Base-by-base conservation (phyloP, 2,113 vertebrate species). In the Dendrocopos noguchii region DNA sequence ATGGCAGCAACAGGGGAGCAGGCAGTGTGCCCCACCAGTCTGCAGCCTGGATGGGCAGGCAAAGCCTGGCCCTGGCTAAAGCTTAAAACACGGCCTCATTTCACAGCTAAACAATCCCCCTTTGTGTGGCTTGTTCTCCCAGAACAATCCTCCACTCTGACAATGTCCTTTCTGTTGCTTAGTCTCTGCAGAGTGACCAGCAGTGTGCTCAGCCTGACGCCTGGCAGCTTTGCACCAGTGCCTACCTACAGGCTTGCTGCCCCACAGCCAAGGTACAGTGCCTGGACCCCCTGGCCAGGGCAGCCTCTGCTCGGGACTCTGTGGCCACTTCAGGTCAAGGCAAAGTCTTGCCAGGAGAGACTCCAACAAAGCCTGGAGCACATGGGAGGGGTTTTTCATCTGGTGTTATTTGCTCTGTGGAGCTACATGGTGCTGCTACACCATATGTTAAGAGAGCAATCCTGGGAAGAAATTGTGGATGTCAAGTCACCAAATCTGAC, bases 81-180 rank as follows among this genome's bases (percentile, higher is more conserved):
- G 76, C 83, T 44, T 88, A 77, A 91, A 89, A 93, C 93, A 90
- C 11, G 8, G 90, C 93, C 88, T 90, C 92, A 47, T 95, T 96
- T 94, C 88, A 95, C 4, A 0, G 76, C 57, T 47, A 75, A 96
- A 95, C 95, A 95, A 96, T 95, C 89, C 88, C 61, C 47, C 95
- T 95, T 96, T 96, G 93, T 96, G 90, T 4, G 2, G 85, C 76
- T 73, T 67, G 85, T 78, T 95, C 90, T 88, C 92, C 92, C 76
- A 95, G 95, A 95, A 95, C 95, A 95, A 95, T 95, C 95, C 95
- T 91, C 65, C 1, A 6, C 83, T 88, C 93, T 95, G 90, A 96
- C 95, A 95, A 95, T 95, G 91, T 90, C 80, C 83, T 84, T 96
- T 96, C 68, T 95, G 79, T 91, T 83, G 92, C 88, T 93, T 88